Evolutionary conservation across 2,888 invertebrate species (phyloP).

Genomic region (Cyrtodaria siliqua): DNA sequence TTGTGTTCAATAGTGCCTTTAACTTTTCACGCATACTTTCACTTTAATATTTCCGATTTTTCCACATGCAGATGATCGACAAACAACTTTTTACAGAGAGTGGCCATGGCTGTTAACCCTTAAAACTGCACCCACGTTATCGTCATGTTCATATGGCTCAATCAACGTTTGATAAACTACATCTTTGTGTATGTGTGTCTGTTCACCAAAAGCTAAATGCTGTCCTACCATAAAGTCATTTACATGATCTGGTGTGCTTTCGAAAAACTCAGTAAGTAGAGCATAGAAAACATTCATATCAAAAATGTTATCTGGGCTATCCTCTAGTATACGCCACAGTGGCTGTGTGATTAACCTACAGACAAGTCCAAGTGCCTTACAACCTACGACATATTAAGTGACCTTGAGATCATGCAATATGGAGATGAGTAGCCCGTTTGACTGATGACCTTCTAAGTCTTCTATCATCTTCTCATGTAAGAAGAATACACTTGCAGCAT

Average conservation of each 20-base stretch:
- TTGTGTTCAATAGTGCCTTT: too few relatives aligned
- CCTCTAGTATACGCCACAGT: constrained; percentile 4
- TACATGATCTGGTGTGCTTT: constrained; percentile 20
- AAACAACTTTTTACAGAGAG: too few relatives aligned
- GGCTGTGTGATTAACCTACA: constrained; percentile 40
- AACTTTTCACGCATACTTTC: too few relatives aligned
- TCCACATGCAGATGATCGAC: too few relatives aligned
- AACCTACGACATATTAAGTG: constrained; percentile 50
- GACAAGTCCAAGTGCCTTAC: constrained; percentile 63
- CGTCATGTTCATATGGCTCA: too few relatives aligned
- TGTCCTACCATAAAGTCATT: constrained; percentile 25
- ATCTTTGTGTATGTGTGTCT: too few relatives aligned
- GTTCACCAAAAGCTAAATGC: constrained; percentile 11
- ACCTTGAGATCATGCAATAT: constrained; percentile 52
- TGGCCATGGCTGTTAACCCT: too few relatives aligned
- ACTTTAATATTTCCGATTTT: too few relatives aligned
- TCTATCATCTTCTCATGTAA: constrained; percentile 11
- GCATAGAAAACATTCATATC: constrained; percentile 26
- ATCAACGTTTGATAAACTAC: too few relatives aligned
- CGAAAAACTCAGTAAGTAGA: constrained; percentile 34
- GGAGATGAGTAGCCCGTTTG: constrained; percentile 56
- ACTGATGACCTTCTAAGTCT: constrained; percentile 30
- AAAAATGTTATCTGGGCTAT: neutral
- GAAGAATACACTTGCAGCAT: constrained; percentile 19
- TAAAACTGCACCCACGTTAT: too few relatives aligned